Base-by-base conservation (phyloP, 1,140 invertebrate species). In the Druon quercuslanigerum region DNA sequence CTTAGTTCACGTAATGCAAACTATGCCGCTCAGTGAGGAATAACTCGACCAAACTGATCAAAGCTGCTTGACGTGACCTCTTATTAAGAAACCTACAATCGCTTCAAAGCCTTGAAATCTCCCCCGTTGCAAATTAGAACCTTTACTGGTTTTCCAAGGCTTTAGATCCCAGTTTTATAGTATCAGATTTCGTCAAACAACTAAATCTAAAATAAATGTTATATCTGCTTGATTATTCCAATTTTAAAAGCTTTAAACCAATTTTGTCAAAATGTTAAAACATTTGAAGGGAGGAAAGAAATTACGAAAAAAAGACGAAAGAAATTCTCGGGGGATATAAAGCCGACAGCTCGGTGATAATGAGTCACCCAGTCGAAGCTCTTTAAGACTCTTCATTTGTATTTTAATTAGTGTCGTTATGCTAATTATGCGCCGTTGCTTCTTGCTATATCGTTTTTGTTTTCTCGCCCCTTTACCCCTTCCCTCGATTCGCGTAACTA, bases 391-490 rank as follows among this genome's bases (percentile, higher is more conserved):
- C 87, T 90, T 91, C 90, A 91, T 92, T 91, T 91, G 89, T 92
- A 91, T 92, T 91, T 92, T 92, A 92, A 91, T 92, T 91, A 91
- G 89, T 89, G 89, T 92, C 90, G 90, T 92, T 92, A 92, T 92
- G 91, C 90, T 92, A 92, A 92, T 92, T 89, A 90, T 86, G 85
- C 84, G 85, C 86, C 86, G 86, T 89, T 88, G 87, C 86, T 88
- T 90, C 88, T 90, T 90, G 87, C 89, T 83, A 75, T 82, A 57
- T 56, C 82, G 83, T 87, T 90, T 90, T 90, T 89, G 85, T 86
- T 87, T 86, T 87, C 54, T 77, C 73, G 72, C 16, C 73, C 25
- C 51, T 50, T 51, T 17, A 50, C 57, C 19, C 54, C 50, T 40
- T 40, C 40, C 40, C n/a, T 66, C 25, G 25, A 40, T n/a, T 25